Conservation (phyloP, 2,888 invertebrate species). For the Chaetogeoica ovagalla region DNA sequence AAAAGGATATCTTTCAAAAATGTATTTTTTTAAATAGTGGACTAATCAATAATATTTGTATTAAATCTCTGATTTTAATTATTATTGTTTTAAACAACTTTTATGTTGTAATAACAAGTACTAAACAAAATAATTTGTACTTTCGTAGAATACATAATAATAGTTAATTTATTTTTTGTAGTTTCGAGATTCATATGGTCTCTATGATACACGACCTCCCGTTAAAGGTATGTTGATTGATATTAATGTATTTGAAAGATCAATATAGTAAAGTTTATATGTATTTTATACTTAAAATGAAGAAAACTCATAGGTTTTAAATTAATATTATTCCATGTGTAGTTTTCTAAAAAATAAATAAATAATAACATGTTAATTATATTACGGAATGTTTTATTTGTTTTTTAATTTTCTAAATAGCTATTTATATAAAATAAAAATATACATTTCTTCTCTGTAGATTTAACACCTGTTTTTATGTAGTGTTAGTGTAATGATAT, state of each 20-base stretch:
- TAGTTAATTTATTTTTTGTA: conserved; percentile 37
- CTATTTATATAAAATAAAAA: too few relatives aligned
- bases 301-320: too few relatives aligned
- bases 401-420: too few relatives aligned
- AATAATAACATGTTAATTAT: too few relatives aligned
- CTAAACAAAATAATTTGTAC: not conserved
- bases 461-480: too few relatives aligned
- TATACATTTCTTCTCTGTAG: too few relatives aligned
- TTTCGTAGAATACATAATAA: conserved; percentile 17
- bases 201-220: conserved; percentile 47
- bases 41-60: not conserved
- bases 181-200: conserved; percentile 48
- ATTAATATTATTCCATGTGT: too few relatives aligned
- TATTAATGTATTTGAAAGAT: conserved; percentile 11
- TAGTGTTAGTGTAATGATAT: too few relatives aligned
- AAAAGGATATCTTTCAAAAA: not conserved
- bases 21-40: too few relatives aligned
- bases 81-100: not conserved
- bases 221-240: conserved; percentile 44
- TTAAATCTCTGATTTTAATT: not conserved
- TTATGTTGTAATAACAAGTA: not conserved
- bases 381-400: too few relatives aligned
- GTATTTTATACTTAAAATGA: not conserved
- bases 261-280: not conserved
- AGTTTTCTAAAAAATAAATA: too few relatives aligned